Evolutionary conservation across 2,888 invertebrate genomes (phyloP).

Genomic region (Orthosia cruda): DNA sequence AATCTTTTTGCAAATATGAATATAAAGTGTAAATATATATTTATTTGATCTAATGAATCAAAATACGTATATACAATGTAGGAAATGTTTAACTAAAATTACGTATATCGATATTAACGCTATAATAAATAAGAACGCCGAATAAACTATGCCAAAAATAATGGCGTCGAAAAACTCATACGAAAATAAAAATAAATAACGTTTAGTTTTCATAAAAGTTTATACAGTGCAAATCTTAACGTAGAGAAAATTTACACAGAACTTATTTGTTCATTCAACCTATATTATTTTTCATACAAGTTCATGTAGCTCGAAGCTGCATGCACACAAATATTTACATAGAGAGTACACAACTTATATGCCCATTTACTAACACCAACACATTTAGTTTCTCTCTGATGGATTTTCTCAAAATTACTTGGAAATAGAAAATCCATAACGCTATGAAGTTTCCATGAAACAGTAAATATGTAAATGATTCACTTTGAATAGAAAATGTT

Average conservation of each 20-base stretch:
- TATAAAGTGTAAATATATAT: too few relatives aligned
- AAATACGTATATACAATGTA: too few relatives aligned
- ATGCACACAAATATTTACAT: neutral
- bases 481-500: conserved; percentile 28
- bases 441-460: conserved; percentile 2
- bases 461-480: conserved; percentile 31
- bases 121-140: too few relatives aligned
- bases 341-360: neutral
- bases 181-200: neutral
- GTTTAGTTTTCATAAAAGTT: neutral
- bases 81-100: too few relatives aligned
- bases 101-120: too few relatives aligned
- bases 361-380: neutral
- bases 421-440: conserved; percentile 9
- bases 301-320: neutral
- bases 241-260: neutral
- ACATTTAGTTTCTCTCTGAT: neutral
- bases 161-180: too few relatives aligned
- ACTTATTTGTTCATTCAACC: neutral
- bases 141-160: too few relatives aligned
- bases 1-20: neutral
- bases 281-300: neutral
- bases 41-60: too few relatives aligned
- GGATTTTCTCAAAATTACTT: conserved; percentile 6
- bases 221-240: neutral